Base-by-base conservation (phyloP, 2,113 vertebrate species). In the Limnothrissa miodon region DNA sequence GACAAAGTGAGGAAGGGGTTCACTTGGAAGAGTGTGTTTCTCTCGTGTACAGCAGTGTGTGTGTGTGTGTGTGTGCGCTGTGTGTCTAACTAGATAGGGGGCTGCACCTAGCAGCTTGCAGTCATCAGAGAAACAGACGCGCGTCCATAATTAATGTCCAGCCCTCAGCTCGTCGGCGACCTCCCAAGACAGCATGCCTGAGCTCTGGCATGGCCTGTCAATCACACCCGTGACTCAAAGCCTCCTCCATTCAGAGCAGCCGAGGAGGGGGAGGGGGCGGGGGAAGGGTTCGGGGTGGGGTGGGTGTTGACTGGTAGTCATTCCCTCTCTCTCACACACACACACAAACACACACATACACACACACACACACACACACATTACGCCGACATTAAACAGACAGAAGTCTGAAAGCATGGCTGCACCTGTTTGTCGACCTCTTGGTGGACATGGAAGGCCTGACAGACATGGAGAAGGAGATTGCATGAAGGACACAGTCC, bases 121-220 rank as follows among this genome's bases (percentile, higher is more conserved):
- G 92, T 94, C 93, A 94, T 95, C 94, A 95, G 93, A 95, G 94
- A 93, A 93, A 94, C 92, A 95, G 92, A 94, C 94, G 86, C 89
- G 90, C 94, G 95, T 97, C 95, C 93, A 96, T 96, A 96, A 96
- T 97, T 96, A 95, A 97, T 96, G 95, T 94, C 90, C 91, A 92
- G 93, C 94, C 95, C 92, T 93, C 91, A 94, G 95, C 94, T 92
- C 93, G 8, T 62, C 59, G 59, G n/a, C 59, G 59, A 62, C 59
- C 59, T 62, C 59, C 59, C 59, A 62, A 62, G 59, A 62, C 59
- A 62, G 59, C 59, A 9, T 29, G 59, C 59, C 94, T 92, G 92
- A 91, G 94, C 89, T 90, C 86, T 93, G 92, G 93, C 94, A 94
- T 91, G 92, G 92, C 91, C 87, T 94, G 95, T 95, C 95, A 95